These are phyloP conservation scores for Pocillopora verrucosa DNA, from an alignment of 64 coral and sea anemone species.

Conservation along the genomic window DNA sequence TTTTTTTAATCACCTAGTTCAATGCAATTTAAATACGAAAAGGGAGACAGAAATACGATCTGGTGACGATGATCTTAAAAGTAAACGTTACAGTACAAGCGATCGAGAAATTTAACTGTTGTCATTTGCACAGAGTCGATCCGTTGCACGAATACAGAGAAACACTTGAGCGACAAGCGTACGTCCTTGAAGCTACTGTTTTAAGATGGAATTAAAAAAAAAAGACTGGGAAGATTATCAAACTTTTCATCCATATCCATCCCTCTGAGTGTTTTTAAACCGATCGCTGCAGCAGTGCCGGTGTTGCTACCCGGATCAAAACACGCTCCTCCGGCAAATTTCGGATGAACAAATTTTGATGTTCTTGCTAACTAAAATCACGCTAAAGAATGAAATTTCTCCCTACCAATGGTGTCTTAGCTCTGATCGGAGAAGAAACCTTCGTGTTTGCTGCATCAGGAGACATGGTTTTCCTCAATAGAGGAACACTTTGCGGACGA, in stretches of 20 bases:
- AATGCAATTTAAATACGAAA: not conserved
- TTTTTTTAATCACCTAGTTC: not conserved
- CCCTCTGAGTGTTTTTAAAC: not conserved
- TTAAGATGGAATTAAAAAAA: not conserved
- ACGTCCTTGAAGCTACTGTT: not conserved
- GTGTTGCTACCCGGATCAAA: not conserved
- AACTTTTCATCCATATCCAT: not conserved
- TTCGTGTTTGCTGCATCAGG: conserved; percentile 57
- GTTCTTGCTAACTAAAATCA: not conserved
- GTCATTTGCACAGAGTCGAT: not conserved
- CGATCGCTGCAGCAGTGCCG: not conserved
- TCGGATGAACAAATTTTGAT: not conserved
- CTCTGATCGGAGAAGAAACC: conserved; percentile 35
- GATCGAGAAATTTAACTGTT: not conserved
- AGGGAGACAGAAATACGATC: not conserved
- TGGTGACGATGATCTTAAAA: not conserved
- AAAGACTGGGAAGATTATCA: not conserved
- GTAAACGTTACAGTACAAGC: not conserved
- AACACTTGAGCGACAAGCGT: not conserved
- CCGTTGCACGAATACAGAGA: not conserved
- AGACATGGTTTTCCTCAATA: conserved; percentile 73
- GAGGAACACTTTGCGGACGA: conserved; percentile 78
- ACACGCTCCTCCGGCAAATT: not conserved
- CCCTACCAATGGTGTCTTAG: conserved; percentile 79
- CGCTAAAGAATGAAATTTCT: not conserved